Evolutionary conservation across 2,797 vertebrate genomes (phyloP).

Genomic region (Anguilla marmorata): DNA sequence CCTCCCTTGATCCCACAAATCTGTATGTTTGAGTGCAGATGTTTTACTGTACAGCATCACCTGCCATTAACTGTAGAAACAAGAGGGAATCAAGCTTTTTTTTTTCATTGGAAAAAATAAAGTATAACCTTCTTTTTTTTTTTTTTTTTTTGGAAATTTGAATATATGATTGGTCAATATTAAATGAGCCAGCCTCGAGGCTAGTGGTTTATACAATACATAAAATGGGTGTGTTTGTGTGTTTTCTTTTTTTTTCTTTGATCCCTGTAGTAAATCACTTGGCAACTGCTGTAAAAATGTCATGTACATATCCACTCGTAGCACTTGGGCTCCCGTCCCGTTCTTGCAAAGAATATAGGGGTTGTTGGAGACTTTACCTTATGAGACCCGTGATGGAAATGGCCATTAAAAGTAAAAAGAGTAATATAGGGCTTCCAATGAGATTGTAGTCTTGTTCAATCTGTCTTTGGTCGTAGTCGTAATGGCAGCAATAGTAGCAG

Average conservation of each 20-base stretch:
- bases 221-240: neutral
- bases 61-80: too few relatives aligned
- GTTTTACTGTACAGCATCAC: neutral
- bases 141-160: too few relatives aligned
- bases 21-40: neutral
- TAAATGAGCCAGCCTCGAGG: too few relatives aligned
- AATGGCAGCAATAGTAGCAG: neutral
- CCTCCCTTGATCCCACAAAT: neutral
- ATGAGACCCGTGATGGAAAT: neutral
- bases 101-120: too few relatives aligned
- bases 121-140: too few relatives aligned
- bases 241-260: neutral
- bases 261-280: neutral
- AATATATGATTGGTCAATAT: too few relatives aligned
- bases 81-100: too few relatives aligned
- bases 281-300: neutral
- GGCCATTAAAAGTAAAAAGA: neutral
- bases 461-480: neutral
- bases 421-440: neutral
- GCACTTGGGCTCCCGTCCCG: neutral
- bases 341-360: neutral
- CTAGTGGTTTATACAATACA: too few relatives aligned
- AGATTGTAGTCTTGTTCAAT: slow-evolving; percentile 12
- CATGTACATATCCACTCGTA: neutral
- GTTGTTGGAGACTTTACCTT: neutral